Percentiles rank a stretch among this genome's conserved stretches.
Conservation (phyloP, 2,888 invertebrate species). For the Pollenia griseotomentosa region DNA sequence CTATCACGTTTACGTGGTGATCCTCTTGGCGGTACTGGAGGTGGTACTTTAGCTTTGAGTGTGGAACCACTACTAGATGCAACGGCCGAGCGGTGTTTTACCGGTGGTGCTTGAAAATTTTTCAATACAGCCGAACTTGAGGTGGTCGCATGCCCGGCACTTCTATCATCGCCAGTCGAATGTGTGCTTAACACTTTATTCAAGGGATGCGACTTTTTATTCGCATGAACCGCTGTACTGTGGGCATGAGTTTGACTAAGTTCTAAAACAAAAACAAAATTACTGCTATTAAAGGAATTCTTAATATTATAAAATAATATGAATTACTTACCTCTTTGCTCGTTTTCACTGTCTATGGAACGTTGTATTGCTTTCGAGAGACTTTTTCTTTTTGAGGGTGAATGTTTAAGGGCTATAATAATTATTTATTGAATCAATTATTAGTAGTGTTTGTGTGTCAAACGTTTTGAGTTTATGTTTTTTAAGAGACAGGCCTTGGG, state of each 20-base stretch:
- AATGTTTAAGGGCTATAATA: slow-evolving; percentile 95
- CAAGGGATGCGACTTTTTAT: slow-evolving; percentile 62
- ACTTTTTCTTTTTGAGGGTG: slow-evolving; percentile 97
- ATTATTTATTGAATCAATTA: slow-evolving; percentile 48
- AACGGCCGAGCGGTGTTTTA: slow-evolving; percentile 83
- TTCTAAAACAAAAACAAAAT: slow-evolving; percentile 52
- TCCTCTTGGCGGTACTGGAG: slow-evolving; percentile 94
- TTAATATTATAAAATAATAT: neutral
- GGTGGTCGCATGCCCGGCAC: slow-evolving; percentile 30
- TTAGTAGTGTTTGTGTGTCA: slow-evolving; percentile 51
- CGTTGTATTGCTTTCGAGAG: slow-evolving; percentile 90
- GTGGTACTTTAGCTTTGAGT: slow-evolving; percentile 90
- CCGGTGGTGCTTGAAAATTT: slow-evolving; percentile 77
- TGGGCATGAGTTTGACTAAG: slow-evolving; percentile 52
- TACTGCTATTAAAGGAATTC: neutral
- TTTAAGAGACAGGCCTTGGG: slow-evolving; percentile 54
- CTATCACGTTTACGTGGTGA: slow-evolving; percentile 87
- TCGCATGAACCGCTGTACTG: slow-evolving; percentile 32
- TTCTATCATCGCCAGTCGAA: slow-evolving; percentile 46
- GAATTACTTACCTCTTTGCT: slow-evolving; percentile 85
- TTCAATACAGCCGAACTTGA: slow-evolving; percentile 54
- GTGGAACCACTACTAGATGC: slow-evolving; percentile 86
- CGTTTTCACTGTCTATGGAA: slow-evolving; percentile 89
- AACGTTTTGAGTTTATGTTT: slow-evolving; percentile 8
- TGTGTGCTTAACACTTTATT: slow-evolving; percentile 62